Percentiles rank a stretch among this genome's conserved stretches.
These are phyloP conservation scores for Xenopus borealis DNA, from an alignment of 2,113 vertebrate genomes.

Conservation along the genomic window DNA sequence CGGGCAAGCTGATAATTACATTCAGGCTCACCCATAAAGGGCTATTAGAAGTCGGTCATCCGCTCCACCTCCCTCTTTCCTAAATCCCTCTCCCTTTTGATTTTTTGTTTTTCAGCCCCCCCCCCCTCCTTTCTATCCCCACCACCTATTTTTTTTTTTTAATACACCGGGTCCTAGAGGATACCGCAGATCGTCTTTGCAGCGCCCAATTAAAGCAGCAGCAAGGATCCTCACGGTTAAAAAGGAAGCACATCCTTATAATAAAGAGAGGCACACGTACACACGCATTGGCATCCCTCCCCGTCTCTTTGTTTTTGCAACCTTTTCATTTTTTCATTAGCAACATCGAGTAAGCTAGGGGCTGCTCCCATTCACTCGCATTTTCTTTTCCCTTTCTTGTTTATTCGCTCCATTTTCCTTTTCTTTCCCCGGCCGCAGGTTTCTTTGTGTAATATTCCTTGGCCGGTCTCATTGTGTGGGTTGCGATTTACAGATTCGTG, in stretches of 20 bases:
- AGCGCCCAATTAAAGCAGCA: conserved; percentile 78
- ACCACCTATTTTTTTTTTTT: conserved; percentile 2
- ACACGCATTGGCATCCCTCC: conserved; percentile 54
- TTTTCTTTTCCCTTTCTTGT: conserved; percentile 46
- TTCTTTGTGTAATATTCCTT: not conserved
- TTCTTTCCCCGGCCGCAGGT: not conserved
- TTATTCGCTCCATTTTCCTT: conserved; percentile 50
- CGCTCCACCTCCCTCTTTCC: conserved; percentile 65
- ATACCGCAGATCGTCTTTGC: conserved; percentile 81
- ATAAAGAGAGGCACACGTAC: conserved; percentile 39
- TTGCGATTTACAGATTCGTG: conserved; percentile 48
- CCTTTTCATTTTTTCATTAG: conserved; percentile 55
- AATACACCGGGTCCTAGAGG: conserved; percentile 56
- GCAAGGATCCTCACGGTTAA: conserved; percentile 57
- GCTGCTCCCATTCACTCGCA: not conserved
- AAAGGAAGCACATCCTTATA: conserved; percentile 51
- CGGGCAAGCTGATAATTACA: conserved; percentile 48
- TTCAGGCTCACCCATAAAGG: conserved; percentile 72
- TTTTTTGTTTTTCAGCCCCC: conserved; percentile 53
- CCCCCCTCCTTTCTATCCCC: conserved; percentile 44
- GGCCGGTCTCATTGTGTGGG: conserved; percentile 33
- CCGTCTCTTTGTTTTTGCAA: conserved; percentile 61
- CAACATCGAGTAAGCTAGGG: not conserved
- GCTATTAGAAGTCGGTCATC: conserved; percentile 76
- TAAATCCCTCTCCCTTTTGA: not conserved